A percentile compares a stretch with the other conserved stretches of the same genome.
phyloP scores from a whole-genome alignment of 2,797 vertebrate species.

The Poeciliopsis gracilis region DNA sequence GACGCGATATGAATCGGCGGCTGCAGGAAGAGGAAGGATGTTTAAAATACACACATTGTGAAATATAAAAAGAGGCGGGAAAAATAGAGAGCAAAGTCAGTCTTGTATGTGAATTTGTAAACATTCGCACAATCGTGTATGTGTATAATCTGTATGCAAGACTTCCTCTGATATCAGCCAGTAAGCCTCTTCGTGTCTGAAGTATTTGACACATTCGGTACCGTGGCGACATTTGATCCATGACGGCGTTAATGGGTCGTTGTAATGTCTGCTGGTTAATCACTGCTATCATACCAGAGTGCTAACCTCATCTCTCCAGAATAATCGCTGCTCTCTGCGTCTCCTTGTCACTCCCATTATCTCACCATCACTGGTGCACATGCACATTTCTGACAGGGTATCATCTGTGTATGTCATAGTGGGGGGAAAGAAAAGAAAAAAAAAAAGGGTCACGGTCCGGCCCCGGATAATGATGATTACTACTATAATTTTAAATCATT shows the following conservation, averaged over 20 bases:
- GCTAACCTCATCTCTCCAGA: conserved; percentile 62
- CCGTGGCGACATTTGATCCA: conserved; percentile 57
- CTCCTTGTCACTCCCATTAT: conserved; percentile 45
- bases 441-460: conserved; percentile 39
- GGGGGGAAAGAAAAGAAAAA: no score
- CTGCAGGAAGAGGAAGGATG: neutral
- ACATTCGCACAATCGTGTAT: neutral
- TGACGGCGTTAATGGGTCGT: conserved; percentile 46
- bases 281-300: conserved; percentile 47
- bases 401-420: conserved; percentile 28
- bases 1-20: neutral
- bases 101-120: neutral
- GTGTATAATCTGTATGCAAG: neutral
- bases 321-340: conserved; percentile 45
- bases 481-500: conserved; percentile 58
- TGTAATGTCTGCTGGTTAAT: conserved; percentile 59
- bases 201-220: conserved; percentile 30
- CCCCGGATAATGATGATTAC: conserved; percentile 53
- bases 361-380: conserved; percentile 34
- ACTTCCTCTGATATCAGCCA: neutral
- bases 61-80: neutral
- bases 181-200: neutral
- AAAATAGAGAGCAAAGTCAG: neutral
- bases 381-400: conserved; percentile 12
- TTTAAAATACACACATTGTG: neutral